phyloP scores from a whole-genome alignment of 2,797 vertebrate species.

The Tiaroga cobitis region DNA sequence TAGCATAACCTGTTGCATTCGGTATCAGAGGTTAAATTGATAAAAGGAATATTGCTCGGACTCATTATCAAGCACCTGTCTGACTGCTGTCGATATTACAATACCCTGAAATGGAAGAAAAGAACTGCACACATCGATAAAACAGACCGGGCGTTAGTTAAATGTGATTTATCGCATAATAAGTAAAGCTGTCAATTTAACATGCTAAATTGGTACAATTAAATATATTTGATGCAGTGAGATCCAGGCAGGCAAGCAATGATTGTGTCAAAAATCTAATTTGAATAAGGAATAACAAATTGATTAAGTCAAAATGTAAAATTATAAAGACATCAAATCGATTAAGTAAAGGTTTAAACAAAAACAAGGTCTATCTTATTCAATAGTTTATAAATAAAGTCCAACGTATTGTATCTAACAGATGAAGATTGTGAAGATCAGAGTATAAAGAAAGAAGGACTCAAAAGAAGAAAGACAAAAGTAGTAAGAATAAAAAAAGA shows the following conservation, averaged over 20 bases:
- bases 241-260: no score
- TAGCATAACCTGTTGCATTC: background rate
- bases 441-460: background rate
- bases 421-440: background rate
- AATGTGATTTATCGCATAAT: background rate
- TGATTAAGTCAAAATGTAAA: no score
- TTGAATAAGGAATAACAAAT: no score
- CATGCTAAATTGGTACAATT: background rate
- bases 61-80: conserved; percentile 55
- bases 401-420: background rate
- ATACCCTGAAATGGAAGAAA: background rate
- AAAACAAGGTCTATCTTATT: no score
- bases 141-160: background rate
- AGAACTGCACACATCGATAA: background rate
- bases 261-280: no score
- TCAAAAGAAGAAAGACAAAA: background rate
- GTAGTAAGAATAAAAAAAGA: background rate
- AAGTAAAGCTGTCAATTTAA: background rate
- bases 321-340: no score
- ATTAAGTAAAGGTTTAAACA: no score
- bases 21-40: conserved; percentile 4
- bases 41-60: background rate
- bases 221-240: background rate
- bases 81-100: conserved; percentile 7
- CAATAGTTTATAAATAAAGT: no score